phyloP scores from a whole-genome alignment of 2,888 invertebrate genomes.

The Euproctis similis region DNA sequence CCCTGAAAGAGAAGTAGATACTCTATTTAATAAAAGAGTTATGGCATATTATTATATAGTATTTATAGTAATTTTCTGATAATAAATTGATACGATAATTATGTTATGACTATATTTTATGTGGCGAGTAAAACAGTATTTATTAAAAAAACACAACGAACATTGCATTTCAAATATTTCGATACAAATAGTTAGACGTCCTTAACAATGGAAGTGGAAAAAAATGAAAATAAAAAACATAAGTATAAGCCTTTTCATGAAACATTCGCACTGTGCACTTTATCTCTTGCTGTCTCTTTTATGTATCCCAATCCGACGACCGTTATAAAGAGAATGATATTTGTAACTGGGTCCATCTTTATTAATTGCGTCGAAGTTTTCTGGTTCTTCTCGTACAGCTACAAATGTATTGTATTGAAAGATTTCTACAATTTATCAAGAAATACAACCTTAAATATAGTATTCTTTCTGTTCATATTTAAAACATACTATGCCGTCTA shows the following conservation, averaged over 20 bases:
- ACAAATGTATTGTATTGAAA: slow-evolving; percentile 31
- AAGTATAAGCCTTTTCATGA: slow-evolving; percentile 45
- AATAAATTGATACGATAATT: too few relatives aligned
- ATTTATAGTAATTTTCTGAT: too few relatives aligned
- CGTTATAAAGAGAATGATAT: slow-evolving; percentile 19
- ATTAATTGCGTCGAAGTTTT: slow-evolving; percentile 34
- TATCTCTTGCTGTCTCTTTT: slow-evolving; percentile 40
- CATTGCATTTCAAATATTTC: too few relatives aligned
- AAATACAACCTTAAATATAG: slow-evolving; percentile 39
- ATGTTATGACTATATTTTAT: too few relatives aligned
- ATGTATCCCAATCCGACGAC: slow-evolving; percentile 47
- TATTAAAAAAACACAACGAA: too few relatives aligned
- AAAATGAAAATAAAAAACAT: too few relatives aligned
- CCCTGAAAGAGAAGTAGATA: too few relatives aligned
- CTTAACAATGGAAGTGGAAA: too few relatives aligned
- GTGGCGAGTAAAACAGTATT: too few relatives aligned
- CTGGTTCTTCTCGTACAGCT: slow-evolving; percentile 43
- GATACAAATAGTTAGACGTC: too few relatives aligned
- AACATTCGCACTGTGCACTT: slow-evolving; percentile 43
- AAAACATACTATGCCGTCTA: slow-evolving; percentile 42
- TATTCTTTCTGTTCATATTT: slow-evolving; percentile 42
- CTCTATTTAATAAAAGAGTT: too few relatives aligned
- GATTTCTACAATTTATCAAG: slow-evolving; percentile 45
- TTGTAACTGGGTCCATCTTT: slow-evolving; percentile 22
- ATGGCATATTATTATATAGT: too few relatives aligned